Percentiles rank a stretch among this genome's conserved stretches.
These are phyloP conservation scores for Deladenus siricidicola DNA, from an alignment of 2,888 invertebrate species.

Conservation along the genomic window DNA sequence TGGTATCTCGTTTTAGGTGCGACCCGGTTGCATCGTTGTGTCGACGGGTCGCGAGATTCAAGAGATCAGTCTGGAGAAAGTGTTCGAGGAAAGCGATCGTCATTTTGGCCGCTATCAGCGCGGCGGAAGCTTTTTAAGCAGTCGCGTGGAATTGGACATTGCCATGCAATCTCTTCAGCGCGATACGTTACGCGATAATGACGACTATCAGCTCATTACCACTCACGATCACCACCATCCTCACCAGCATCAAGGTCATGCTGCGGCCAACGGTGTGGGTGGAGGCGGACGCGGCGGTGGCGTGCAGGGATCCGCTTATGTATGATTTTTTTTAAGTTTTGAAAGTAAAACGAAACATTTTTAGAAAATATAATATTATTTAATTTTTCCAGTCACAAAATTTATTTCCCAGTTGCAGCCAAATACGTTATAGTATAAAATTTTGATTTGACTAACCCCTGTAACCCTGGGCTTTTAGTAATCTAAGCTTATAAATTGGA, in stretches of 20 bases:
- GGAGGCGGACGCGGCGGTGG: not conserved
- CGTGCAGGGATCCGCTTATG: conserved; percentile 9
- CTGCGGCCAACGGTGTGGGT: not conserved
- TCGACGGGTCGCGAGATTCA: conserved; percentile 92
- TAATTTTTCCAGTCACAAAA: not conserved
- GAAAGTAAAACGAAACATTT: too few species aligned
- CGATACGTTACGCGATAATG: conserved; percentile 45
- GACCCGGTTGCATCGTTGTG: conserved; percentile 74
- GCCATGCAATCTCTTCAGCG: conserved; percentile 52
- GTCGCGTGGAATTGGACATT: conserved; percentile 92
- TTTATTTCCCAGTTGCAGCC: not conserved
- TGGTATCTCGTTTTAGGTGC: conserved; percentile 44
- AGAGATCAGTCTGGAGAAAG: conserved; percentile 87
- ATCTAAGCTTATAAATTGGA: too few species aligned
- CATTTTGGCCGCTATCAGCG: conserved; percentile 1
- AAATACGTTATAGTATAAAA: not conserved
- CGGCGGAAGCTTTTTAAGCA: conserved; percentile 75
- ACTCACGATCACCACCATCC: not conserved
- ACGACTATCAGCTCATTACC: conserved; percentile 48
- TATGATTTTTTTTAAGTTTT: conserved; percentile 1
- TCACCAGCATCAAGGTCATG: not conserved
- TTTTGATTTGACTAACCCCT: too few species aligned
- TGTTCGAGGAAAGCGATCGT: conserved; percentile 65
- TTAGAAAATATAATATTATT: too few species aligned
- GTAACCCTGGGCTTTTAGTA: too few species aligned